Base-by-base conservation (phyloP, 2,113 vertebrate species). In the Pseudonaja textilis region DNA sequence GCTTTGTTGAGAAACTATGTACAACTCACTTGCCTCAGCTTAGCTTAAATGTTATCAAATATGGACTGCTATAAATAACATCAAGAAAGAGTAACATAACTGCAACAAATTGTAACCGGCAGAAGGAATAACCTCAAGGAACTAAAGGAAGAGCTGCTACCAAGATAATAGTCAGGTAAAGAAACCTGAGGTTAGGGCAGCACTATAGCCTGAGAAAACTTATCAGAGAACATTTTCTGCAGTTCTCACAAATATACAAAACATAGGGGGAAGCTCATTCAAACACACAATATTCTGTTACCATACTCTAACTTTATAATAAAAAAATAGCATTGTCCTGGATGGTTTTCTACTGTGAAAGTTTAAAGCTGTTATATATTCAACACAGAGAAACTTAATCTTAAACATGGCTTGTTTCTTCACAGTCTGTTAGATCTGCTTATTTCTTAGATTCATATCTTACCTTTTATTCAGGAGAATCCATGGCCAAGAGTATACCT, bases 361-460 rank as follows among this genome's bases (percentile, higher is more conserved):
- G 18, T 81, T 1, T 39, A 93, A 95, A 81, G 93, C 94, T 96
- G 95, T 95, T 95, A 89, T 69, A 95, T 95, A 95, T 90, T 97
- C 94, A 96, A 94, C 5, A 87, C 94, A 96, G 95, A 90, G 94
- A 96, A 95, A 96, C 93, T 93, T 93, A 93, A 95, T 94, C 94
- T 94, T 95, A 96, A 96, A 95, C 96, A 94, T 94, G 95, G 96
- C 92, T 93, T 94, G 94, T 94, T 94, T 96, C 94, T 95, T 96
- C 95, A 96, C 93, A 94, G 94, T 92, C 95, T 95, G 96, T 96
- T 92, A 97, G 95, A 97, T 96, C 95, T 97, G 95, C 94, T 95
- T 95, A 94, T 81, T 42, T 81, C 3, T 81, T 81, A 81, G 74
- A 39, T 81, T 81, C 42, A 81, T 81, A 81, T 20, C n/a, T 34